Base-by-base conservation (phyloP, 2,888 invertebrate genomes). In the Oligia latruncula region DNA sequence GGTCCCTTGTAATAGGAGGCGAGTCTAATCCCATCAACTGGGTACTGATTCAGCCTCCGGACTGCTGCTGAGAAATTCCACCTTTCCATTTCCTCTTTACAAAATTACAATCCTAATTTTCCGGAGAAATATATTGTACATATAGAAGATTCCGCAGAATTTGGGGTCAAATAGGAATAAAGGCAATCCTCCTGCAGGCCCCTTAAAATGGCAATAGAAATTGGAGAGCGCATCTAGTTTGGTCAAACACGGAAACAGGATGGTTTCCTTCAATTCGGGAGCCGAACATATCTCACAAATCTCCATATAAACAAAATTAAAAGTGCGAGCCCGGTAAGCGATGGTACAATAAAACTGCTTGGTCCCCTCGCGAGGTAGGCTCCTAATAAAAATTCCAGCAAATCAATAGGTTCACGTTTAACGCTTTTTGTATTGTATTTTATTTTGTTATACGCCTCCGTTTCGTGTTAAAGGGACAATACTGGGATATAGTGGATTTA, bases 321-420 rank as follows among this genome's bases (percentile, higher is more conserved):
- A 89, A 89, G 65, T 78, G 70, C 78, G 46, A 40, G 66, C 81
- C 71, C 88, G 79, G 86, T 89, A 89, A 87, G 74, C 82, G 77
- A 88, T 84, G 90, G 90, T 90, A 91, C 94, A 95, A 95, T 96
- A 96, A 95, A 94, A 92, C 91, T 93, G 94, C 11, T 90, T 92
- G 93, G 88, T 91, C 92, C 93, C 92, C 88, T 83, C 80, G 91
- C 92, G 92, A 95, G 95, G 95, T 95, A 95, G 94, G 75, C 82
- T 95, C 94, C 96, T 97, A 97, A 97, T 97, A 97, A 97, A 97
- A 97, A 97, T 97, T 96, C 97, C 96, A 93, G 93, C 95, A 96
- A 97, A 97, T 97, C 97, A 97, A 97, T 97, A 96, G 95, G 95
- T 96, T 95, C 95, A 95, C 89, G 94, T 95, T 96, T 96, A 96